These are phyloP conservation scores for Calameuta filiformis DNA, from an alignment of 2,888 invertebrate species.

Conservation along the genomic window DNA sequence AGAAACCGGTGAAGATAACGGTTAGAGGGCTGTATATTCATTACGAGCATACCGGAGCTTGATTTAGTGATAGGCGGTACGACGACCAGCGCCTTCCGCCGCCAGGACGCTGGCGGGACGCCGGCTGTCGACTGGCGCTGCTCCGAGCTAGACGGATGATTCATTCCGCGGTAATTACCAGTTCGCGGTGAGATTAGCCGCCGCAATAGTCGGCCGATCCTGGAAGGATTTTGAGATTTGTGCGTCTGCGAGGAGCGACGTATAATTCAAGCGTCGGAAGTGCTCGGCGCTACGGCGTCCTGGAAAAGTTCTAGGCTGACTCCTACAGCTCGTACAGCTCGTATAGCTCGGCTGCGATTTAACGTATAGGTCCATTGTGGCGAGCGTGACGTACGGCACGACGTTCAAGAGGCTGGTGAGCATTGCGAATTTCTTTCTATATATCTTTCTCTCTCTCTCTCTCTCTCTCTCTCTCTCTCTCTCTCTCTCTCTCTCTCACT, in stretches of 20 bases:
- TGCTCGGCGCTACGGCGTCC: slow-evolving; percentile 18
- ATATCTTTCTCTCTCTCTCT: neutral
- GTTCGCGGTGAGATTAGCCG: slow-evolving; percentile 50
- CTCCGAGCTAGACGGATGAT: slow-evolving; percentile 42
- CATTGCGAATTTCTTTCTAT: neutral
- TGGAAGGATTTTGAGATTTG: slow-evolving; percentile 45
- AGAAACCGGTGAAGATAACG: neutral
- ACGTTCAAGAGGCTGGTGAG: neutral
- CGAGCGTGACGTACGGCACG: slow-evolving; percentile 5
- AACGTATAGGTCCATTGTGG: slow-evolving; percentile 7
- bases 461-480: neutral
- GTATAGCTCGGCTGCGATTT: neutral
- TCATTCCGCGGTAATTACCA: slow-evolving; percentile 57
- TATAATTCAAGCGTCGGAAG: slow-evolving; percentile 48
- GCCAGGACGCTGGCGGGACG: slow-evolving; percentile 11
- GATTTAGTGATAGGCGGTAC: slow-evolving; percentile 28
- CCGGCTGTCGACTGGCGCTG: neutral
- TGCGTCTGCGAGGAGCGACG: slow-evolving; percentile 48
- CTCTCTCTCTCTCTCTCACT: neutral
- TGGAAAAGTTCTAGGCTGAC: neutral
- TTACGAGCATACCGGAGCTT: slow-evolving; percentile 2
- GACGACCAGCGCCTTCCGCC: slow-evolving; percentile 21
- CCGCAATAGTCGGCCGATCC: slow-evolving; percentile 22
- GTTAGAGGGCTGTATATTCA: neutral
- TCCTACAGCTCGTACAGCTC: neutral